Evolutionary conservation across 2,888 invertebrate species (phyloP), one percentile per base, ranked within the genome.

Genomic region (Eledona agricola): DNA sequence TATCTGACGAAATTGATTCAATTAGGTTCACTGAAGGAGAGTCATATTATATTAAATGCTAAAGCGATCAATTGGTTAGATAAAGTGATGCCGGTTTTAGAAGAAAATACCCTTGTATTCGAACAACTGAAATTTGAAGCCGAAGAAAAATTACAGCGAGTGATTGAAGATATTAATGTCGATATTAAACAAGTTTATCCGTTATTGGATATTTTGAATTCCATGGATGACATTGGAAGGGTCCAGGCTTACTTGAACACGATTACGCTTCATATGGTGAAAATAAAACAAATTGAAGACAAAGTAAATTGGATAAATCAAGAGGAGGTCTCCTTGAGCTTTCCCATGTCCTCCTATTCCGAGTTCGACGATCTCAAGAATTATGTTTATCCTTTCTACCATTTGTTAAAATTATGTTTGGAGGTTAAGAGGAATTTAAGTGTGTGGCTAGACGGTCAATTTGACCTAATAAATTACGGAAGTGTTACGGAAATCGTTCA

Each of bases 381-480:
- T 11, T 85, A 83, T 63, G 80, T 89, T 26, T 77, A 85, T 69
- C 88, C 89, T 0, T 89, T 88, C 72, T 82, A 88, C 43, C 79
- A 76, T 23, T 77, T 90, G 1, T 77, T 93, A 63, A 89, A 87
- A 34, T 73, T 81, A 1, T 83, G 85, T 40, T 79, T 83, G 42
- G 81, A 82, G 67, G 93, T 94, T 89, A 85, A 88, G 72, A 83
- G 89, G 37, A 86, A 88, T 64, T 85, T 88, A 67, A 89, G 85
- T 59, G 88, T 92, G 4, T 96, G 95, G 92, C 86, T 93, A 82
- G 90, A 95, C 72, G 96, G 96, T 0, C 86, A 91, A 1, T 96
- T 96, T 75, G 87, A 92, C 70, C 89, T 89, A 66, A 79, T 95
- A 52, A 86, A 90, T 64, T 86, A 90, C 3, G 81, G 84, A 46